A percentile compares a stretch with the other conserved stretches of the same genome.
Evolutionary conservation across 1,140 invertebrate genomes (phyloP).

Genomic region (Arctopsyche grandis): DNA sequence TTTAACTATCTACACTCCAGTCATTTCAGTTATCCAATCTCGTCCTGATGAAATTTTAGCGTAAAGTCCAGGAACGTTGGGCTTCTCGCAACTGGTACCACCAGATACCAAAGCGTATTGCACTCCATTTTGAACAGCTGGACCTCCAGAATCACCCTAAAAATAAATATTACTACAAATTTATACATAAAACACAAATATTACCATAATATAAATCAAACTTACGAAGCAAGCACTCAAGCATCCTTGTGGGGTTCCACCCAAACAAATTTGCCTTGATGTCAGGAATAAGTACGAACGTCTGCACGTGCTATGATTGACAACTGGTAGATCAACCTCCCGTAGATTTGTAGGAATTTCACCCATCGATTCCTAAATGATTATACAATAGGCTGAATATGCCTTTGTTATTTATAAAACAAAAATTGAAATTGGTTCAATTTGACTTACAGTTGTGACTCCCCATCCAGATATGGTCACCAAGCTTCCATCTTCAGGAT

Average conservation of each 20-base stretch:
- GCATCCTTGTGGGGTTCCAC: slow-evolving; percentile 47
- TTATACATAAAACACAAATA: neutral
- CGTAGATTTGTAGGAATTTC: slow-evolving; percentile 33
- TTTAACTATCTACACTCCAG: slow-evolving; percentile 25
- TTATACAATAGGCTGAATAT: slow-evolving; percentile 21
- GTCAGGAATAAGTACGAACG: slow-evolving; percentile 44
- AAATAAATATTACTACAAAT: neutral
- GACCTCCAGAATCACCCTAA: slow-evolving; percentile 51
- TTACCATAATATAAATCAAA: neutral
- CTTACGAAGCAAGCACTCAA: slow-evolving; percentile 50
- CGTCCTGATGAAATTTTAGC: slow-evolving; percentile 39
- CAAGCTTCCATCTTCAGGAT: slow-evolving; percentile 36
- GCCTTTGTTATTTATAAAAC: neutral
- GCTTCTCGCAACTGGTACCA: slow-evolving; percentile 37
- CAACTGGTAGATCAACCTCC: slow-evolving; percentile 49
- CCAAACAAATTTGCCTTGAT: neutral
- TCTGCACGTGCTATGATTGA: slow-evolving; percentile 33
- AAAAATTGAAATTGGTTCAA: neutral
- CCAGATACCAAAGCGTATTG: slow-evolving; percentile 45
- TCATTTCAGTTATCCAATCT: slow-evolving; percentile 36
- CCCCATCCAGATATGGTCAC: slow-evolving; percentile 50
- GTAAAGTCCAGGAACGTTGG: slow-evolving; percentile 47
- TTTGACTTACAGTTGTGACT: slow-evolving; percentile 34
- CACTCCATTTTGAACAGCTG: slow-evolving; percentile 42
- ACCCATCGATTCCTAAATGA: neutral